These are phyloP conservation scores for Hirtodrosophila alboralis DNA, from an alignment of 2,888 invertebrate species.

Conservation along the genomic window DNA sequence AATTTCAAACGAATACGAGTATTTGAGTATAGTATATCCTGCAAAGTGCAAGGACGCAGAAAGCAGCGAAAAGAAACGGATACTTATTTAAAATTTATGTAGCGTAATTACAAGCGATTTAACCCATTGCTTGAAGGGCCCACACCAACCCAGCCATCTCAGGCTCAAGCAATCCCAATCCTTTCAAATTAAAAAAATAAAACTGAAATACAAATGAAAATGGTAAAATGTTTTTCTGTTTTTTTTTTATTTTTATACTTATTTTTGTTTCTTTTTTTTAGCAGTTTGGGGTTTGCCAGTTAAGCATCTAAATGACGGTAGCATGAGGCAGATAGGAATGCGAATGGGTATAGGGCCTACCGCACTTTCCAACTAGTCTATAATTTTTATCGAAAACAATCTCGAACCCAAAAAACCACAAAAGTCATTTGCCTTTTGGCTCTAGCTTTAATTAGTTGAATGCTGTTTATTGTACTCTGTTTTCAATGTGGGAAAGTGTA, in stretches of 20 bases:
- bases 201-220: constrained; percentile 43
- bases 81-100: constrained; percentile 81
- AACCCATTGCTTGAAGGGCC: constrained; percentile 64
- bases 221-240: constrained; percentile 6
- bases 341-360: constrained; percentile 15
- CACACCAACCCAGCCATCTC: constrained; percentile 10
- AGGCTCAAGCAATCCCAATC: constrained; percentile 33
- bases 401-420: constrained; percentile 43
- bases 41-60: constrained; percentile 51
- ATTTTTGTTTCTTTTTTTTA: too few species aligned
- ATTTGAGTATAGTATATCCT: constrained; percentile 19
- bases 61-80: constrained; percentile 75
- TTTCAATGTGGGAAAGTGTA: too few species aligned
- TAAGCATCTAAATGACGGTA: constrained; percentile 54
- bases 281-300: constrained; percentile 26
- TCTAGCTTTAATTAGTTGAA: constrained; percentile 59
- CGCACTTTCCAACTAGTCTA: constrained; percentile 61
- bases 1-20: constrained; percentile 36
- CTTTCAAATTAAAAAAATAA: constrained; percentile 39
- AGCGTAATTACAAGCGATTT: constrained; percentile 81
- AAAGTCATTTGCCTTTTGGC: constrained; percentile 48
- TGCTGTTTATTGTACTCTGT: constrained; percentile 13
- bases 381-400: constrained; percentile 74
- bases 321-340: neutral
- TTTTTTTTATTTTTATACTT: too few species aligned